Percentiles rank a stretch among this genome's conserved stretches.
phyloP scores from a whole-genome alignment of 1,140 invertebrate genomes.

The Argopecten irradians region DNA sequence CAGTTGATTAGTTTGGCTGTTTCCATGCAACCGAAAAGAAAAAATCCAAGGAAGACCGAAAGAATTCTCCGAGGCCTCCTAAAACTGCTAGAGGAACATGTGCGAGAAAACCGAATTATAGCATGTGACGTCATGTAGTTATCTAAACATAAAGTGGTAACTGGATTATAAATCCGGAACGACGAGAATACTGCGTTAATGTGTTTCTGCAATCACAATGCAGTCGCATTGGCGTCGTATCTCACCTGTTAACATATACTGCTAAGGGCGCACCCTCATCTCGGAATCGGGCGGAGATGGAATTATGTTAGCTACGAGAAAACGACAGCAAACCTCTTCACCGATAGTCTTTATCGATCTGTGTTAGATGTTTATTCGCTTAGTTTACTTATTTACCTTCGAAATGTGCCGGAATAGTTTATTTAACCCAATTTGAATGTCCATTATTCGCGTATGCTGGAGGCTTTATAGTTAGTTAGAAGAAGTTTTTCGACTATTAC shows the following conservation, averaged over 20 bases:
- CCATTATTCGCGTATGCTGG: no score
- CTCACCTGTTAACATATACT: background rate
- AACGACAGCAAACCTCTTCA: no score
- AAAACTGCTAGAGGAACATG: background rate
- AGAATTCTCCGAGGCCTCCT: background rate
- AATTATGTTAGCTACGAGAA: background rate
- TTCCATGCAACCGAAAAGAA: background rate
- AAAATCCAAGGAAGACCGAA: background rate
- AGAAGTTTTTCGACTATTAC: no score
- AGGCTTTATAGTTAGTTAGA: no score
- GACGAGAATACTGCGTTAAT: background rate
- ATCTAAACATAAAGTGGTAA: background rate
- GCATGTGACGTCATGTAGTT: background rate
- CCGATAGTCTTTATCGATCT: no score
- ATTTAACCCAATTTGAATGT: no score
- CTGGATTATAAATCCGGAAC: background rate
- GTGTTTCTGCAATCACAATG: background rate
- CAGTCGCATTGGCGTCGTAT: background rate
- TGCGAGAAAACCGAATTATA: background rate
- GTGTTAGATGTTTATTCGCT: no score
- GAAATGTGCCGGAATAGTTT: no score
- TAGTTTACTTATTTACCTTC: no score
- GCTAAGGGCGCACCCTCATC: background rate
- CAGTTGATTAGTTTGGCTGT: background rate
- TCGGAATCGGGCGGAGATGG: background rate